Conservation (phyloP, 1,140 invertebrate genomes). For the Armadillidium nasatum region DNA sequence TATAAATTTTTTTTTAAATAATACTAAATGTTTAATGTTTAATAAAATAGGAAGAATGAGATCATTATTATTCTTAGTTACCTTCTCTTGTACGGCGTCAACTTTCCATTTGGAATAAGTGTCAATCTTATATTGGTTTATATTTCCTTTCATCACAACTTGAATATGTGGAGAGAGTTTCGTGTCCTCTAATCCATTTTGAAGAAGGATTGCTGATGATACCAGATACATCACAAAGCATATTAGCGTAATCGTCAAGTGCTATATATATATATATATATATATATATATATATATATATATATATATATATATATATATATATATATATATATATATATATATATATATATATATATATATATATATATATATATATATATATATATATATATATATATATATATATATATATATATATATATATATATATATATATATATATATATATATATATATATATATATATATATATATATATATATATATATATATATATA, state of each 20-base stretch:
- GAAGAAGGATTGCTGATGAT: not conserved
- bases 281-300: no score
- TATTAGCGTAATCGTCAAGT: not conserved
- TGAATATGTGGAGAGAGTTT: not conserved
- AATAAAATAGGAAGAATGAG: no score
- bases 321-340: no score
- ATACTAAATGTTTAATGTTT: no score
- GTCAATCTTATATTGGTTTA: not conserved
- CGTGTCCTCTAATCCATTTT: not conserved
- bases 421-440: not conserved
- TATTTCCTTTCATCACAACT: not conserved
- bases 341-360: no score
- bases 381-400: no score
- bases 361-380: no score
- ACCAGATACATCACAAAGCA: not conserved
- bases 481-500: not conserved
- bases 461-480: slow-evolving; percentile 1
- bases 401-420: no score
- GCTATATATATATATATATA: not conserved
- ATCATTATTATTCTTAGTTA: not conserved
- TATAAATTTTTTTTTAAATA: no score
- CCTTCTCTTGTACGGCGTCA: not conserved
- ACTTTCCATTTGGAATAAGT: not conserved
- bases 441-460: slow-evolving; percentile 8
- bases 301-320: no score